These are phyloP conservation scores for Paracentrotus lividus DNA, from an alignment of 53 echinoderm and acorn worm genomes.

Conservation along the genomic window DNA sequence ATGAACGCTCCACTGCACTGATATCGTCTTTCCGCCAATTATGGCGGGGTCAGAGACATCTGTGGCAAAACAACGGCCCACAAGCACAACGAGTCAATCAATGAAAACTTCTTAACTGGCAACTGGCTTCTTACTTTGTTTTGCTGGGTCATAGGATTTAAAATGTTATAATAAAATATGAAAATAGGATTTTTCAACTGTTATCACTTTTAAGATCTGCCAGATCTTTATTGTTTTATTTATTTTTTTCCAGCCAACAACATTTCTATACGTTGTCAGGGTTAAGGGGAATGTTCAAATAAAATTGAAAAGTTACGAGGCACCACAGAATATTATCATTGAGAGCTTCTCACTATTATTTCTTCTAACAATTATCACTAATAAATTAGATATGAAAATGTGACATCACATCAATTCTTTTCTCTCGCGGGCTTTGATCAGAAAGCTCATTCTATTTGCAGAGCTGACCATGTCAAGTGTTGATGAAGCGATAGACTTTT, in stretches of 20 bases:
- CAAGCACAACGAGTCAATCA: background rate
- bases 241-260: too few relatives aligned
- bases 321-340: too few relatives aligned
- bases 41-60: slow-evolving; percentile 6
- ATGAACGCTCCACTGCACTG: slow-evolving; percentile 9
- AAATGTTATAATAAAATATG: too few relatives aligned
- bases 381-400: background rate
- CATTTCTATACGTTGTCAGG: too few relatives aligned
- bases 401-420: background rate
- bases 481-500: background rate
- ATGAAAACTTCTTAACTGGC: background rate
- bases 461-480: background rate
- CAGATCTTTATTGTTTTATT: too few relatives aligned
- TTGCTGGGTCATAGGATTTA: background rate
- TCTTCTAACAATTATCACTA: background rate
- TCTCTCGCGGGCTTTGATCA: background rate
- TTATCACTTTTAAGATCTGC: too few relatives aligned
- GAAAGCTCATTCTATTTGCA: background rate
- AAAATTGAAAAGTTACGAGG: too few relatives aligned
- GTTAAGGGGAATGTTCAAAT: too few relatives aligned
- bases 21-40: slow-evolving; percentile 8
- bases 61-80: slow-evolving; percentile 13
- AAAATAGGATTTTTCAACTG: too few relatives aligned
- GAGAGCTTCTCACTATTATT: too few relatives aligned
- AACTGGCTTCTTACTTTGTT: background rate